Conservation (phyloP, 2,797 vertebrate species). For the Epinephelus awoara region DNA sequence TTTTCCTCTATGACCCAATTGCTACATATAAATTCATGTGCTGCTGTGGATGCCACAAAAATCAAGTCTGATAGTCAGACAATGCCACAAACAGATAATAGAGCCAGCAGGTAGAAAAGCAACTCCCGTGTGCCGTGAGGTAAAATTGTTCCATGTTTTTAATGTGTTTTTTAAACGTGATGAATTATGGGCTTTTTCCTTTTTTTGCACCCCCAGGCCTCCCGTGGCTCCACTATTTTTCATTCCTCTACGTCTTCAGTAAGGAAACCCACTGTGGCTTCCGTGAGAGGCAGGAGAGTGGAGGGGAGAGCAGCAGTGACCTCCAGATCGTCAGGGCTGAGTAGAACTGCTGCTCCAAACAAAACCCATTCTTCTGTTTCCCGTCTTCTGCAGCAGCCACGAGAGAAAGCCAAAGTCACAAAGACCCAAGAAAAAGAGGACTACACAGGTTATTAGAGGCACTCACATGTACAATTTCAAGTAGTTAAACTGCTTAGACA, state of each 20-base stretch:
- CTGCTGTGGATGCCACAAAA: too few relatives aligned
- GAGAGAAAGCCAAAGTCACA: constrained; percentile 25
- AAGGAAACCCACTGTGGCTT: constrained; percentile 55
- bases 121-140: too few relatives aligned
- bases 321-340: constrained; percentile 21
- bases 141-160: not conserved
- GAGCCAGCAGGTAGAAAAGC: too few relatives aligned
- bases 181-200: not conserved
- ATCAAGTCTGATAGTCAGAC: too few relatives aligned
- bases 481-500: too few relatives aligned
- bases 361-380: constrained; percentile 2
- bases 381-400: constrained; percentile 13
- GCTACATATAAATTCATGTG: too few relatives aligned
- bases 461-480: not conserved
- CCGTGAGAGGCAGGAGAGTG: constrained; percentile 38
- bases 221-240: constrained; percentile 11
- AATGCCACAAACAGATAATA: too few relatives aligned
- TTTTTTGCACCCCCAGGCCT: constrained; percentile 37
- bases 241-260: constrained; percentile 20
- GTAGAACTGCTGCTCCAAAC: constrained; percentile 20
- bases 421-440: constrained; percentile 32
- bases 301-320: constrained; percentile 32
- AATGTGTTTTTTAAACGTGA: not conserved
- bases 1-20: too few relatives aligned
- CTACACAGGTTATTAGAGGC: constrained; percentile 46